Conservation (phyloP, 2,797 vertebrate genomes). For the Dendrocincla fuliginosa region DNA sequence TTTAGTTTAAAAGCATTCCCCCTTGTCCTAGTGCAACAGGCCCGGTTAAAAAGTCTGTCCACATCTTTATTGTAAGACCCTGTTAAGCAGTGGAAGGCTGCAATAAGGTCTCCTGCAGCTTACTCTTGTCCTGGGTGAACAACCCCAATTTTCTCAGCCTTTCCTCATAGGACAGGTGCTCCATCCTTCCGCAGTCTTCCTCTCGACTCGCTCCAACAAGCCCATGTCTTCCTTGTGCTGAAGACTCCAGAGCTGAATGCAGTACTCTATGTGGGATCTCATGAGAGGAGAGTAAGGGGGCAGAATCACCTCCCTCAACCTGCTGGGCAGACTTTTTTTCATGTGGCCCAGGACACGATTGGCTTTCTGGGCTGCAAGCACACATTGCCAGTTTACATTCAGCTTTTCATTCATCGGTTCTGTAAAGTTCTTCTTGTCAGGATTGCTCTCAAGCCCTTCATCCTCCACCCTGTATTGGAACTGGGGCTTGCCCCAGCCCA, state of each 20-base stretch:
- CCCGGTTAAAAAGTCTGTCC: background rate
- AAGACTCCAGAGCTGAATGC: background rate
- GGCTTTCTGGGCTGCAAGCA: background rate
- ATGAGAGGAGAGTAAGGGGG: background rate
- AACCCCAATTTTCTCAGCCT: background rate
- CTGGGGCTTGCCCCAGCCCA: background rate
- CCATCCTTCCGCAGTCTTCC: background rate
- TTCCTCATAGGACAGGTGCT: background rate
- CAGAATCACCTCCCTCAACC: background rate
- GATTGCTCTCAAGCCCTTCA: background rate
- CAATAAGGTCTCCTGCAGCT: background rate
- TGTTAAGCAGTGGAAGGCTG: background rate
- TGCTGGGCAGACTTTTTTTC: background rate
- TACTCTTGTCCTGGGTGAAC: background rate
- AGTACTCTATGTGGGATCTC: background rate
- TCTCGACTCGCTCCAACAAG: background rate
- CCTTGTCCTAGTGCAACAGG: background rate
- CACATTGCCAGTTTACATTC: background rate
- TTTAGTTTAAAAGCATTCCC: background rate
- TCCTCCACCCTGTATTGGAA: too few relatives aligned
- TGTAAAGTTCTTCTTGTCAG: rapidly evolving
- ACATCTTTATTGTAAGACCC: background rate
- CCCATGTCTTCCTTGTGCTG: background rate
- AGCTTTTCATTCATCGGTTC: background rate
- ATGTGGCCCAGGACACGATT: background rate